phyloP scores from a whole-genome alignment of 37 sponge, comb jelly and placozoan genomes.

The Corticium candelabrum region DNA sequence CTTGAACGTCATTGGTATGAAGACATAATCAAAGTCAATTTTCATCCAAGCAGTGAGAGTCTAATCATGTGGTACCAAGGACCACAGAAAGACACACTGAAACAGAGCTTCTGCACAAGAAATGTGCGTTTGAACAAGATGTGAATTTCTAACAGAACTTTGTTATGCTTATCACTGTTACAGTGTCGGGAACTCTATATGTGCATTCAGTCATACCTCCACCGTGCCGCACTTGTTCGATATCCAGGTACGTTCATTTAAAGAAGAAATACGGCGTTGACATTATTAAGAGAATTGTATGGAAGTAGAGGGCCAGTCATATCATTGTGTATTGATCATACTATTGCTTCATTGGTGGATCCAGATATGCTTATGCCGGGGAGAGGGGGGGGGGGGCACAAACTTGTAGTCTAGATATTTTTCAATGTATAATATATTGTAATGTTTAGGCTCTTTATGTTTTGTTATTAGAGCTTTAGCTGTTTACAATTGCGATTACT shows the following conservation, averaged over 20 bases:
- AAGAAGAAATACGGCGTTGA: no score
- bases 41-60: background rate
- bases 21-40: background rate
- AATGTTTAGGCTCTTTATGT: no score
- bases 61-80: slow-evolving; percentile 1
- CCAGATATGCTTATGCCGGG: no score
- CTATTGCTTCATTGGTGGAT: no score
- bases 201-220: background rate
- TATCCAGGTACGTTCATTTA: background rate
- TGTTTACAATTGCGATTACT: no score
- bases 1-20: slow-evolving; percentile 1
- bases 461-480: no score
- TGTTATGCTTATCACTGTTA: background rate
- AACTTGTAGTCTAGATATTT: no score
- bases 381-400: no score
- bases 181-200: background rate
- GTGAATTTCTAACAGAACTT: background rate
- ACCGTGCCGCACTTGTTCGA: background rate
- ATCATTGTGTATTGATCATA: no score
- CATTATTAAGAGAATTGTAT: no score
- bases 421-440: no score
- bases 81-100: background rate
- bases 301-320: no score
- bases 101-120: background rate
- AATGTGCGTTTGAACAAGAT: background rate